Percentiles rank a stretch among this genome's conserved stretches.
Evolutionary conservation across 2,888 invertebrate species (phyloP).

Genomic region (Calameuta filiformis): DNA sequence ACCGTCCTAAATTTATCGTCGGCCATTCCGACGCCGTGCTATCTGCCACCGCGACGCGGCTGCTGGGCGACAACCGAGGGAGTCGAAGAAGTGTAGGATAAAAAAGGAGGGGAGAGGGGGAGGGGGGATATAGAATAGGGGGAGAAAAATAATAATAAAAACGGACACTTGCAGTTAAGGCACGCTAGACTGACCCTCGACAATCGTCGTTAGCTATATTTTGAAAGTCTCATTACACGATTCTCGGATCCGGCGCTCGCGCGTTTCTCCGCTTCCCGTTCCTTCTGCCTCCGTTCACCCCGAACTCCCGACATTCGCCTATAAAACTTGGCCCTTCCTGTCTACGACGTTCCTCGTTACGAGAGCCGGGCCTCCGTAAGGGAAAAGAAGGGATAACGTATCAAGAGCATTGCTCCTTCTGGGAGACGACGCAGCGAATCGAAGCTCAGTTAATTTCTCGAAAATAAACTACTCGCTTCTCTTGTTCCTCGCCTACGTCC

Average conservation of each 20-base stretch:
- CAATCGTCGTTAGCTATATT: slow-evolving; percentile 61
- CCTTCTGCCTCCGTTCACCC: slow-evolving; percentile 28
- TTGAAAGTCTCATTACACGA: slow-evolving; percentile 59
- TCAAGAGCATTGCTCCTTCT: slow-evolving; percentile 11
- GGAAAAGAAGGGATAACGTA: slow-evolving; percentile 29
- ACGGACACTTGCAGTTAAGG: slow-evolving; percentile 59
- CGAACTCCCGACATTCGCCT: slow-evolving; percentile 34
- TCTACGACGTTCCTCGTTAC: slow-evolving; percentile 51
- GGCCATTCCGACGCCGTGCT: slow-evolving; percentile 48
- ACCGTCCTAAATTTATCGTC: slow-evolving; percentile 62
- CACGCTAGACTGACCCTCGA: slow-evolving; percentile 62
- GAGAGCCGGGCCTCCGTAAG: slow-evolving; percentile 20
- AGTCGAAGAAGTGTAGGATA: slow-evolving; percentile 14
- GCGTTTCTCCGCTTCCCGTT: slow-evolving; percentile 42
- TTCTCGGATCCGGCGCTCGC: slow-evolving; percentile 38
- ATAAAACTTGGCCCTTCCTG: slow-evolving; percentile 58
- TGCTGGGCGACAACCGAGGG: slow-evolving; percentile 9
- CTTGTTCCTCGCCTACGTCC: too few relatives aligned
- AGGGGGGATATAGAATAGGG: slow-evolving; percentile 7
- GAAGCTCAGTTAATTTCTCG: neutral
- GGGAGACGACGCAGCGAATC: slow-evolving; percentile 2
- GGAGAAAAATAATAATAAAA: slow-evolving; percentile 54
- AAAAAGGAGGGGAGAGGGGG: slow-evolving; percentile 3
- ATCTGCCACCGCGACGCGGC: neutral
- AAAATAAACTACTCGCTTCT: too few relatives aligned